Base-by-base conservation (phyloP, 1,140 invertebrate species). In the Drosophila neocordata region DNA sequence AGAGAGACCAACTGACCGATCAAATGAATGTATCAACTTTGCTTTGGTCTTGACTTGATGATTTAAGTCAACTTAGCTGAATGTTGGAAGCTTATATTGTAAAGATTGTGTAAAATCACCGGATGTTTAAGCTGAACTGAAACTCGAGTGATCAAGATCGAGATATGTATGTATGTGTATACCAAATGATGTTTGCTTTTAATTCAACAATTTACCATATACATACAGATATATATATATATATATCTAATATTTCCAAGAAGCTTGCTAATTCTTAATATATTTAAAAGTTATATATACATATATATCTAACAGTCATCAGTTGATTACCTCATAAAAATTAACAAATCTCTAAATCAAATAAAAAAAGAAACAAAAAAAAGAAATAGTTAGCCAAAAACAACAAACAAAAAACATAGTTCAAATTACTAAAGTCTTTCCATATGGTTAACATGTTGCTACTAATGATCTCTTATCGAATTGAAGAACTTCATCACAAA, bases 91-190 rank as follows among this genome's bases (percentile, higher is more conserved):
- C 79, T 74, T 31, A n/a, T 65, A 82, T 81, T 81, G 78, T 81
- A 81, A 56, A 74, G 75, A 85, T 77, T 87, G 70, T 87, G 70
- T 85, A 75, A 82, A 81, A 72, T 65, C 73, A 85, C 82, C 82
- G 82, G 82, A 85, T 85, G 82, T 82, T 87, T 62, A 75, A 87
- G 75, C 75, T 73, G 64, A 65, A 72, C 2, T 58, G 66, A 58
- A 38, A 38, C 5, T 31, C 27, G 27, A 31, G n/a, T n/a, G 27
- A 31, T 31, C 27, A 31, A 31, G 27, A 31, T 31, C 27, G 27
- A 4, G 27, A 31, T 31, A 24, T 24, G 2, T 24, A 24, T 24
- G 4, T 4, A 31, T 31, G 4, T 24, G 2, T 24, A 24, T 24
- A 24, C 22, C 22, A 24, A 24, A 24, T 24, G 22, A 24, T 24